Conservation (phyloP, 2,113 vertebrate species). For the Myotis davidii region DNA sequence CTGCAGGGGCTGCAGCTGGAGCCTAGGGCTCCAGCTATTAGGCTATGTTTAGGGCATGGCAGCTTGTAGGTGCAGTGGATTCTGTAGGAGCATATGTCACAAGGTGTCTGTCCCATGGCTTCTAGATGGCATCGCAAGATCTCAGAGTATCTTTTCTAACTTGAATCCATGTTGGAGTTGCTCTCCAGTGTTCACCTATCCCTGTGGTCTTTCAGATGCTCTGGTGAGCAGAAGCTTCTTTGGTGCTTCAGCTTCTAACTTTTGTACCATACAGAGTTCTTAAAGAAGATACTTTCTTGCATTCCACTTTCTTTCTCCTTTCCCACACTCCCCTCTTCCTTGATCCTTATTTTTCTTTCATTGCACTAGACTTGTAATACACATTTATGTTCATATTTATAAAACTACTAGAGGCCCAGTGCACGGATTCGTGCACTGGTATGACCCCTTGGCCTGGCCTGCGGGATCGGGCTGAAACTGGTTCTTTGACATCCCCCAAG, state of each 20-base stretch:
- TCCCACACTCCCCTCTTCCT: neutral
- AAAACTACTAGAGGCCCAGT: neutral
- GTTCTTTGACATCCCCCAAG: too few relatives aligned
- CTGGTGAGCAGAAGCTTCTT: neutral
- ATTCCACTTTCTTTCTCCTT: neutral
- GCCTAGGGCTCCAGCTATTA: neutral
- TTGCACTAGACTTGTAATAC: neutral
- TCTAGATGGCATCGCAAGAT: neutral
- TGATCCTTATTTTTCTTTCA: neutral
- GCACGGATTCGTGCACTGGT: too few relatives aligned
- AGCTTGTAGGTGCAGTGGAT: neutral
- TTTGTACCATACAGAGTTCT: neutral
- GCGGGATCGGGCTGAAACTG: too few relatives aligned
- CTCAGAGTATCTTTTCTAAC: constrained; percentile 10
- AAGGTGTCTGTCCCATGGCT: neutral
- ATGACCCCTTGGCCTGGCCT: too few relatives aligned
- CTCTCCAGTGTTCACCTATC: neutral
- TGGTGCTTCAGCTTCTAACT: neutral
- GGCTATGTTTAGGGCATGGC: neutral
- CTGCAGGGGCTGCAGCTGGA: neutral
- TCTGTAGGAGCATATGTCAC: neutral
- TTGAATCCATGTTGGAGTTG: neutral
- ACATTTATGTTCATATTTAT: neutral
- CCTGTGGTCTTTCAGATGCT: neutral
- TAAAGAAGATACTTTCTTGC: constrained; percentile 8